Conservation (phyloP, 2,888 invertebrate species). For the Beris morrisii region DNA sequence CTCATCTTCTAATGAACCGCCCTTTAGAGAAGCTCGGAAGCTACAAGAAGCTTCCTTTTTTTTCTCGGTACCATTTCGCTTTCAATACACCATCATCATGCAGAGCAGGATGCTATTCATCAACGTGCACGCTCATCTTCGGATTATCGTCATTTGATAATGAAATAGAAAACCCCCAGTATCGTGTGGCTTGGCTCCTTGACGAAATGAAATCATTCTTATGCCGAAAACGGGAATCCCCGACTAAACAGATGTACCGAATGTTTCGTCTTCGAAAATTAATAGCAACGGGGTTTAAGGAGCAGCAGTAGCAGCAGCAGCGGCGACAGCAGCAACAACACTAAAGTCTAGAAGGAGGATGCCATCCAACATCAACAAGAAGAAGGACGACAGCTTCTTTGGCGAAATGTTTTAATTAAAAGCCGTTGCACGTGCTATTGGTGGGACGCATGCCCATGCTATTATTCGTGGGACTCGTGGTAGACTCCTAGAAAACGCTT, state of each 20-base stretch:
- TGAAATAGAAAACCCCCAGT: conserved; percentile 6
- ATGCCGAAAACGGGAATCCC: conserved; percentile 7
- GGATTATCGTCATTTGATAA: conserved; percentile 27
- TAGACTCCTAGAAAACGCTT: not conserved
- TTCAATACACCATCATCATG: conserved; percentile 23
- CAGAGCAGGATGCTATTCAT: conserved; percentile 25
- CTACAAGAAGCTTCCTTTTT: no score
- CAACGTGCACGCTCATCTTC: conserved; percentile 17
- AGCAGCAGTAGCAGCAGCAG: conserved; percentile 15
- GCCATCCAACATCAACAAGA: conserved; percentile 3
- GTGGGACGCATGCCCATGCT: conserved; percentile 3
- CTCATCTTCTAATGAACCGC: no score
- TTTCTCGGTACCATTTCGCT: not conserved
- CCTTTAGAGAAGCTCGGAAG: no score
- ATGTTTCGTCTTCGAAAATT: conserved; percentile 12
- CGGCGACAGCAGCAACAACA: conserved; percentile 4
- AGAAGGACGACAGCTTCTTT: not conserved
- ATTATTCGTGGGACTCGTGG: not conserved
- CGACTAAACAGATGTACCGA: conserved; percentile 3
- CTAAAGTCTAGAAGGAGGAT: conserved; percentile 17
- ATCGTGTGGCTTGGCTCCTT: not conserved
- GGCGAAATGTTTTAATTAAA: conserved; percentile 29
- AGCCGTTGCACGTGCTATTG: conserved; percentile 25
- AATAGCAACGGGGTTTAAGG: not conserved
- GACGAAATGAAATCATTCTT: conserved; percentile 16